Evolutionary conservation across 2,888 invertebrate genomes (phyloP), one percentile per base, ranked within the genome.

Genomic region (Noctua janthe): DNA sequence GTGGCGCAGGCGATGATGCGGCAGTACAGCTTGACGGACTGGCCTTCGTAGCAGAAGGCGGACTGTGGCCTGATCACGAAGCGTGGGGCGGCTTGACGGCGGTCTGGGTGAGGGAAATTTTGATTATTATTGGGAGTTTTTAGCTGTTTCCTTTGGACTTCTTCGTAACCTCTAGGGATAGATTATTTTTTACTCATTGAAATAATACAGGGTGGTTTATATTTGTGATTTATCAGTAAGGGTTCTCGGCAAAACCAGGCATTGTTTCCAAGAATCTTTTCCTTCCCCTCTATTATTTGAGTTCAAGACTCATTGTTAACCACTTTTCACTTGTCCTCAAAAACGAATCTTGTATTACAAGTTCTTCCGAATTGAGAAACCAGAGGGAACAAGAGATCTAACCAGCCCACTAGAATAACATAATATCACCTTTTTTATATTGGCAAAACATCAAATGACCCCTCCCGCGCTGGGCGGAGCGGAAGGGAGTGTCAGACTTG

Each of bases 11-110:
- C 99, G 93, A 99, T 99, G 90, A 99, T 98, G 91, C 99, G 98
- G 95, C 99, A 99, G 95, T 99, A 99, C 97, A 99, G 99, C 94
- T 99, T 99, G 83, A 99, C 99, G 84, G 99, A 99, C 95, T 99
- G 99, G 56, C 99, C 99, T 94, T 99, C 99, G 96, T 99, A 99
- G 90, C 99, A 99, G 97, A 99, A 99, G 87, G 99, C 99, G 82
- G 99, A 99, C 92, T 98, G 98, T 13, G 99, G 99, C 94, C 98
- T 98, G 94, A 99, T 99, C 91, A 99, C 99, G 97, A 99, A 99
- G 94, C 99, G 97, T 11, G 99, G 99, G 71, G 99, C 99, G 43
- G 99, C 99, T 97, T 99, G 99, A 90, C 99, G 97, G 67, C 99
- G 99, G 97, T 99, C 99, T 98, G 92, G 11, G 4, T 13, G 4